Percentiles rank a stretch among this genome's conserved stretches.
phyloP scores from a whole-genome alignment of 2,797 vertebrate species.

The Neopelma chrysocephalum region DNA sequence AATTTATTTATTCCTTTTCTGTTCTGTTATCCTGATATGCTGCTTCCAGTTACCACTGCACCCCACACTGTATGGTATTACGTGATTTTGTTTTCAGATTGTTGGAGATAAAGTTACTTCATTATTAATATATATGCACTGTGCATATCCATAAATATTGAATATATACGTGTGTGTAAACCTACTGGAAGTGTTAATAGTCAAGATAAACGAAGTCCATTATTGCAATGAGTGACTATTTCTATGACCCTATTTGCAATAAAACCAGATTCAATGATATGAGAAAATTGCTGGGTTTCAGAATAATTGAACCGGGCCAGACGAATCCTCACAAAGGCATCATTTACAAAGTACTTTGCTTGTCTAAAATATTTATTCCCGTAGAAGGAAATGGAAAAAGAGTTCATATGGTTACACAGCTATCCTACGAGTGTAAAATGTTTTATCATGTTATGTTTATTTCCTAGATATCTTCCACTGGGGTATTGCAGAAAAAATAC shows the following conservation, averaged over 20 bases:
- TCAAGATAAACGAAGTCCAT: conserved; percentile 77
- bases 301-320: conserved; percentile 62
- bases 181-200: conserved; percentile 69
- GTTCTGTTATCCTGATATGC: conserved; percentile 63
- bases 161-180: conserved; percentile 42
- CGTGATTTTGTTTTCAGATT: conserved; percentile 73
- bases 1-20: conserved; percentile 83
- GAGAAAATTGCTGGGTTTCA: conserved; percentile 68
- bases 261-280: conserved; percentile 67
- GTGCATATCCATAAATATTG: conserved; percentile 67
- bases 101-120: conserved; percentile 71
- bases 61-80: conserved; percentile 60
- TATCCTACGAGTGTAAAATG: conserved; percentile 34
- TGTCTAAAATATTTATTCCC: conserved; percentile 64
- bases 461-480: conserved; percentile 54
- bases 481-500: background rate
- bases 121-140: conserved; percentile 72
- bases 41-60: conserved; percentile 69
- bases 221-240: conserved; percentile 67
- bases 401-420: conserved; percentile 41
- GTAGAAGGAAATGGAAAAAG: conserved; percentile 36
- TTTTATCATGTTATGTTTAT: conserved; percentile 60
- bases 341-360: conserved; percentile 66
- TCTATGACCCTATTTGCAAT: conserved; percentile 68
- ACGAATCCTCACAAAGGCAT: conserved; percentile 39